Percentiles rank a stretch among this genome's conserved stretches.
Conservation (phyloP, 64 coral and sea anemone genomes). For the Montipora sp. region DNA sequence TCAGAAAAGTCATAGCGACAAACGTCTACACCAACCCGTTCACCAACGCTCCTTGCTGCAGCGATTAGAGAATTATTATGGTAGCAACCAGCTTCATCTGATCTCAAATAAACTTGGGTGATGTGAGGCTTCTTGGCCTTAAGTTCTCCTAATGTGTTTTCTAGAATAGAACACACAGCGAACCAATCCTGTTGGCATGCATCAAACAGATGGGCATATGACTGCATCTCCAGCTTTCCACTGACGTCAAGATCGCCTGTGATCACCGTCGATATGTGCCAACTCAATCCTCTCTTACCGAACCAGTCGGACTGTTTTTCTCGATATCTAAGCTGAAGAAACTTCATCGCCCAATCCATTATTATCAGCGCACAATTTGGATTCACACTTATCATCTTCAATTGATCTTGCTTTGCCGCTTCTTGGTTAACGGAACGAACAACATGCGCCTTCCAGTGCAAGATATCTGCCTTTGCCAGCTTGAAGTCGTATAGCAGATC, state of each 20-base stretch:
- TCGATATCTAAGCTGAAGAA: slow-evolving; percentile 34
- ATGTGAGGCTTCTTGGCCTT: slow-evolving; percentile 11
- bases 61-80: slow-evolving; percentile 40
- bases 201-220: slow-evolving; percentile 44
- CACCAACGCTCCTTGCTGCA: slow-evolving; percentile 19
- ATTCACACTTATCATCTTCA: neutral
- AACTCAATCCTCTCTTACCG: slow-evolving; percentile 20
- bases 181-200: slow-evolving; percentile 51
- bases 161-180: slow-evolving; percentile 32
- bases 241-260: neutral
- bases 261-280: slow-evolving; percentile 44
- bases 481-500: slow-evolving; percentile 47
- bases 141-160: slow-evolving; percentile 34
- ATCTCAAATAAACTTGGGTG: slow-evolving; percentile 26
- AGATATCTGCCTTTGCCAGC: neutral
- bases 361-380: neutral
- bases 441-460: neutral
- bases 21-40: too few relatives aligned
- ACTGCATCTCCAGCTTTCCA: slow-evolving; percentile 13
- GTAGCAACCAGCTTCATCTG: slow-evolving; percentile 44
- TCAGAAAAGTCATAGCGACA: slow-evolving; percentile 39
- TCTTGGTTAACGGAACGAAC: slow-evolving; percentile 22
- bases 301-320: slow-evolving; percentile 2
- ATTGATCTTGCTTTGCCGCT: slow-evolving; percentile 30
- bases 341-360: slow-evolving; percentile 70